Conservation (phyloP, 2,888 invertebrate species). For the Bibio marci region DNA sequence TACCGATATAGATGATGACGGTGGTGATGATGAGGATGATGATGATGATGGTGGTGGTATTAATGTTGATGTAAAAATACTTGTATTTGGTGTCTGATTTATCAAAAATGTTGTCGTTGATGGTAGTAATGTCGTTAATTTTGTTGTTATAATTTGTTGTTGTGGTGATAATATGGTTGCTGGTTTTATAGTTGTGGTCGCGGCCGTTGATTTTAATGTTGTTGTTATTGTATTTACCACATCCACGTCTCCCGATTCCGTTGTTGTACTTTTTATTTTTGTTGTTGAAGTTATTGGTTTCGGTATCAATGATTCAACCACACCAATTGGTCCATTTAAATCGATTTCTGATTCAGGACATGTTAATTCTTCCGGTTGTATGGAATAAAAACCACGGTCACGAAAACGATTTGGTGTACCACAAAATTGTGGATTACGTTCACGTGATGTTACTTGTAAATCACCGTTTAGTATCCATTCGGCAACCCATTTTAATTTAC, state of each 20-base stretch:
- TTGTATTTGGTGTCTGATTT: constrained; percentile 2
- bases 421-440: constrained; percentile 84
- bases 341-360: constrained; percentile 40
- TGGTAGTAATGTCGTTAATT: constrained; percentile 7
- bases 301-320: constrained; percentile 25
- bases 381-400: constrained; percentile 72
- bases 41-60: constrained; percentile 1
- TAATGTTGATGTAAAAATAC: too few relatives aligned
- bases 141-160: constrained; percentile 18
- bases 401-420: constrained; percentile 66
- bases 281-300: constrained; percentile 17
- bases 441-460: constrained; percentile 76
- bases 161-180: constrained; percentile 27
- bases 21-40: background rate
- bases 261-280: constrained; percentile 10
- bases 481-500: constrained; percentile 72
- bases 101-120: constrained; percentile 7
- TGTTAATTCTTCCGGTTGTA: constrained; percentile 57
- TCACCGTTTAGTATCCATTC: constrained; percentile 80
- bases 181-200: constrained; percentile 15
- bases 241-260: constrained; percentile 11
- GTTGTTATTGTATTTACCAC: constrained; percentile 16
- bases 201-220: constrained; percentile 18
- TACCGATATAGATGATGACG: constrained; percentile 9
- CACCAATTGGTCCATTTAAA: constrained; percentile 25